Evolutionary conservation across 2,797 vertebrate genomes (phyloP).

Genomic region (Paratrypauchen microcephalus): DNA sequence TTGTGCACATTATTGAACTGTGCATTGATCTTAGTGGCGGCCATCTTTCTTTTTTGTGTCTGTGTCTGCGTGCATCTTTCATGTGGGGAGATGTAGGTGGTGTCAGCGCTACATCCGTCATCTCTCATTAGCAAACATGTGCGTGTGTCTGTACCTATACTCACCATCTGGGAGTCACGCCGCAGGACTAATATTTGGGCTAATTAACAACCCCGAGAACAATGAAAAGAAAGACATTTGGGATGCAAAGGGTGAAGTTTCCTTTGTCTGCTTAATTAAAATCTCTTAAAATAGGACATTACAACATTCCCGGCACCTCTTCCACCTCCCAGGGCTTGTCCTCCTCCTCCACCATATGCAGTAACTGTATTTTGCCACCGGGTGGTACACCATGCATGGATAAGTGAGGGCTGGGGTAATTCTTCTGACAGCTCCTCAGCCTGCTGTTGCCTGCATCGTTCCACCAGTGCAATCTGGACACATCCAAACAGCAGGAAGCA

Average conservation of each 20-base stretch:
- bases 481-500: slow-evolving; percentile 73
- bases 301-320: slow-evolving; percentile 55
- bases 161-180: slow-evolving; percentile 70
- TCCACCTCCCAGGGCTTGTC: slow-evolving; percentile 37
- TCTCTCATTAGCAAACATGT: slow-evolving; percentile 66
- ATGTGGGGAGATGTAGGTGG: slow-evolving; percentile 39
- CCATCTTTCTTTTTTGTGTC: slow-evolving; percentile 23
- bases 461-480: slow-evolving; percentile 77
- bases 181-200: slow-evolving; percentile 71
- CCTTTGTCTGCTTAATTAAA: slow-evolving; percentile 79
- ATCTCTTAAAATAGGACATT: slow-evolving; percentile 67
- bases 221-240: slow-evolving; percentile 69
- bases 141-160: slow-evolving; percentile 51
- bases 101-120: slow-evolving; percentile 52
- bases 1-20: slow-evolving; percentile 21
- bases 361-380: slow-evolving; percentile 87
- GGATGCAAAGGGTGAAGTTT: slow-evolving; percentile 62
- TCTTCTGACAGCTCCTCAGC: slow-evolving; percentile 72
- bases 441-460: slow-evolving; percentile 74
- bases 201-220: slow-evolving; percentile 75
- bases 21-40: slow-evolving; percentile 21
- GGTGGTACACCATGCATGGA: slow-evolving; percentile 87
- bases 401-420: slow-evolving; percentile 80
- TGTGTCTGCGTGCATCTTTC: slow-evolving; percentile 28
- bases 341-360: slow-evolving; percentile 73